Evolutionary conservation across 2,888 invertebrate species (phyloP), one percentile per base, ranked within the genome.

Genomic region (Apotomis betuletana): DNA sequence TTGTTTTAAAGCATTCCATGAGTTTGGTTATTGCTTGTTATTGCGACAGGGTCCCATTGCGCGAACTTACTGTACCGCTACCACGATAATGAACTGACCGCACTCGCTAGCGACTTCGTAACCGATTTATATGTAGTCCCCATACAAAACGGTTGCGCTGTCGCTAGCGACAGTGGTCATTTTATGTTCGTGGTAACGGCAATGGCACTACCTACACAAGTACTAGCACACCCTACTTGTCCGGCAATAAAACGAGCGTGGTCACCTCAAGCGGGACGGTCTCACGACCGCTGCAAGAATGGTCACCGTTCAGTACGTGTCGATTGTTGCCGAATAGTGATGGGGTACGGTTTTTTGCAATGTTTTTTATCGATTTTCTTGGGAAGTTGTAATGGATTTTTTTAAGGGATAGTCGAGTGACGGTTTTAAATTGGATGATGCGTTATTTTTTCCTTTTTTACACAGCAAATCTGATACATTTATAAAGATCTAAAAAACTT

Each of bases 281-380:
- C 58, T 58, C 58, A 58, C 58, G 38, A 38, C 27, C 58, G 58
- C 38, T 3, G 8, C 8, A 62, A 36, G 36, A 36, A 51, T n/a
- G 15, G 52, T 38, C 52, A 57, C 54, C 36, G 61, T 38, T 67
- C 6, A 13, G 51, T 70, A 70, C 69, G 69, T 63, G 69, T 69
- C 62, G 49, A 69, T 58, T 69, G 62, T 65, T 70, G 59, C 54
- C 1, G 10, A 49, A 15, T 70, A 70, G 70, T 70, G 70, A 70
- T 65, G 70, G 13, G 70, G 15, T 52, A 9, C 58, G 12, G 54
- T 8, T 59, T 38, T 59, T 51, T 69, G 49, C 57, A 3, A 36
- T 38, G 10, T 5, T 57, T 51, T 55, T 55, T 49, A 10, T 49
- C 49, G 49, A 49, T 49, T 49, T 49, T 49, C 49, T 49, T 1